Percentiles rank a stretch among this genome's conserved stretches.
Evolutionary conservation across 2,113 vertebrate genomes (phyloP).

Genomic region (Paralichthys olivaceus): DNA sequence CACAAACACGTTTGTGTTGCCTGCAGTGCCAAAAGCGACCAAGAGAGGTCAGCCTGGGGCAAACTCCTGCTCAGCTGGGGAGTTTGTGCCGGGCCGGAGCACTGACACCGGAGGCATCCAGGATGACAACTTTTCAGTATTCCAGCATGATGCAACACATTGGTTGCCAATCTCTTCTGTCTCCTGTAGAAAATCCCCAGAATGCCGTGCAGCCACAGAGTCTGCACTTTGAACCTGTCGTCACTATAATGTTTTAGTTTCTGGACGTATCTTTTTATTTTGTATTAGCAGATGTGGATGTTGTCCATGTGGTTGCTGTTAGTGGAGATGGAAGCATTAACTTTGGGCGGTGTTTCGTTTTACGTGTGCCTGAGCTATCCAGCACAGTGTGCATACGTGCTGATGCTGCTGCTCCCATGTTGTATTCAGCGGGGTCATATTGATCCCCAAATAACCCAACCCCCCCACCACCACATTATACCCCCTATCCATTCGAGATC

Average conservation of each 20-base stretch:
- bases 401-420: slow-evolving; percentile 80
- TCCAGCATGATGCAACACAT: slow-evolving; percentile 43
- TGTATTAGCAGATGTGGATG: slow-evolving; percentile 72
- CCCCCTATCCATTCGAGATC: slow-evolving; percentile 71
- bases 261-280: slow-evolving; percentile 73
- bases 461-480: slow-evolving; percentile 24
- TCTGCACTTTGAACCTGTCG: slow-evolving; percentile 77
- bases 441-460: slow-evolving; percentile 57
- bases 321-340: slow-evolving; percentile 74
- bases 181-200: slow-evolving; percentile 51
- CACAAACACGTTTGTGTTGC: slow-evolving; percentile 55
- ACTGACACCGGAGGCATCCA: slow-evolving; percentile 51
- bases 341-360: slow-evolving; percentile 44
- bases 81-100: slow-evolving; percentile 41
- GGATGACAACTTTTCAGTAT: slow-evolving; percentile 73
- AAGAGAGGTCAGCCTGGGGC: slow-evolving; percentile 67
- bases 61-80: slow-evolving; percentile 37
- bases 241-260: slow-evolving; percentile 72
- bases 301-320: slow-evolving; percentile 66
- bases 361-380: slow-evolving; percentile 82
- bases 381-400: slow-evolving; percentile 79
- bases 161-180: slow-evolving; percentile 43
- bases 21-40: slow-evolving; percentile 88
- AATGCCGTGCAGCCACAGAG: slow-evolving; percentile 74
- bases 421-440: slow-evolving; percentile 76